These are phyloP conservation scores for Chironomus tepperi DNA, from an alignment of 1,140 invertebrate genomes.

Conservation along the genomic window DNA sequence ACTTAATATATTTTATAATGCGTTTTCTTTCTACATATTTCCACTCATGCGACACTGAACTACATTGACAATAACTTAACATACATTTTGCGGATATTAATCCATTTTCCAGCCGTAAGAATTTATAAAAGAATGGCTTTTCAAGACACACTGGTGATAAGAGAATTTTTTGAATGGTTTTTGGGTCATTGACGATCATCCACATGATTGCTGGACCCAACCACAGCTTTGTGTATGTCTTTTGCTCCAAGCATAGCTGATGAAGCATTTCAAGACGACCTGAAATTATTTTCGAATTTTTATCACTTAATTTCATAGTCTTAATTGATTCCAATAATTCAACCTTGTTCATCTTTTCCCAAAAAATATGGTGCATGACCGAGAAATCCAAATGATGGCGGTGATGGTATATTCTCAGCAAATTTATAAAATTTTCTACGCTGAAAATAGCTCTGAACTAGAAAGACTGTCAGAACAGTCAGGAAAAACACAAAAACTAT, in stretches of 20 bases:
- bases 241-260: not conserved
- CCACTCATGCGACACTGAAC: not conserved
- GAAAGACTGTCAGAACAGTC: not conserved
- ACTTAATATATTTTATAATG: too few species aligned
- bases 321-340: too few species aligned
- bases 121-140: conserved; percentile 9
- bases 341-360: conserved; percentile 2
- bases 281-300: not conserved
- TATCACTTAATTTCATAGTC: not conserved
- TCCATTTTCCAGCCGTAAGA: not conserved
- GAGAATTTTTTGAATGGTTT: conserved; percentile 3
- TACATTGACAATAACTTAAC: not conserved
- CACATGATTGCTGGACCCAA: conserved; percentile 9
- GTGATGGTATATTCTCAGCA: conserved; percentile 18
- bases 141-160: not conserved
- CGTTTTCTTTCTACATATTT: not conserved
- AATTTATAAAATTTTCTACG: conserved; percentile 7
- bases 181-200: not conserved
- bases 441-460: not conserved
- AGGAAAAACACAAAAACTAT: not conserved
- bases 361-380: not conserved
- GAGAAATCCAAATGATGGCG: not conserved
- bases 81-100: not conserved
- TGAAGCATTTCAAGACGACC: not conserved
- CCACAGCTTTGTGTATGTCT: not conserved